These are phyloP conservation scores for Taenioides sp. DNA, from an alignment of 2,797 vertebrate genomes.

Conservation along the genomic window DNA sequence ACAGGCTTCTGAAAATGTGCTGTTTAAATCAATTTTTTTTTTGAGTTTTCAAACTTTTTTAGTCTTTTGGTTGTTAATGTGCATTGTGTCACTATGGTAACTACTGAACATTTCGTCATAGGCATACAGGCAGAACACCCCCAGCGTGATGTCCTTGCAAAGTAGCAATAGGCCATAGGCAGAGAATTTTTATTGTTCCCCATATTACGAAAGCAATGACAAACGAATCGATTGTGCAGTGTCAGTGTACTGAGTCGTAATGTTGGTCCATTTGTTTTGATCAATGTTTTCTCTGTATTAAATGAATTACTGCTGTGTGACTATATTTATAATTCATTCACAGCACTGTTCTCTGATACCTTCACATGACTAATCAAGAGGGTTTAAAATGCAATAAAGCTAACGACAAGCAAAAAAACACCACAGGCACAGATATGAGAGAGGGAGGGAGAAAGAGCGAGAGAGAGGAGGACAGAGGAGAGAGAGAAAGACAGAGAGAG, in stretches of 20 bases:
- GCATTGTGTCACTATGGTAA: too few species aligned
- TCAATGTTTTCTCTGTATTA: neutral
- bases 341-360: too few species aligned
- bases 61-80: too few species aligned
- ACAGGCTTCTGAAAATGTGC: too few species aligned
- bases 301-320: neutral
- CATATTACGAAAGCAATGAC: neutral
- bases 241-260: neutral
- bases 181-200: neutral
- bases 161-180: too few species aligned
- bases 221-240: neutral
- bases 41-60: too few species aligned
- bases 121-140: too few species aligned
- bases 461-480: neutral
- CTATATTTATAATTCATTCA: neutral
- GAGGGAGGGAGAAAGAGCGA: neutral
- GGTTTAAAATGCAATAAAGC: neutral
- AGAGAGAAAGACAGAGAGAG: too few species aligned
- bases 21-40: too few species aligned
- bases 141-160: too few species aligned
- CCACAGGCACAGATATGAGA: slow-evolving; percentile 14
- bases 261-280: neutral
- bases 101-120: too few species aligned
- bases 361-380: neutral
- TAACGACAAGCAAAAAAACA: slow-evolving; percentile 34